Conservation (phyloP, 1,140 invertebrate species). For the Ceratitis capitata region DNA sequence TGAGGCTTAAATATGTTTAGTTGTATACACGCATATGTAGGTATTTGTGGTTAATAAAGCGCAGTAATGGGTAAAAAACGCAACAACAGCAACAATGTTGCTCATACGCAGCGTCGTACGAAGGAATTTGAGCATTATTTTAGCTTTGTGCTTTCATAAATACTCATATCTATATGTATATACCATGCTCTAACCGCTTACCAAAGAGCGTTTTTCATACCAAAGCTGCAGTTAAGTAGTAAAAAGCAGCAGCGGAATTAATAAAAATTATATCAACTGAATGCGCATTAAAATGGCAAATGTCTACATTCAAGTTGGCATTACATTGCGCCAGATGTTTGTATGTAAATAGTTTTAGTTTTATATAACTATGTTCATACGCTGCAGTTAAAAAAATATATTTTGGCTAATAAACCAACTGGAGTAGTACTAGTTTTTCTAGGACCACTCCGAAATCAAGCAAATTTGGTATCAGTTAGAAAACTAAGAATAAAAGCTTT, state of each 20-base stretch:
- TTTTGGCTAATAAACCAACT: no score
- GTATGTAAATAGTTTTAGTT: not conserved
- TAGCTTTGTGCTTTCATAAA: no score
- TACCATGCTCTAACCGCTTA: not conserved
- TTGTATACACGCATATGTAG: not conserved
- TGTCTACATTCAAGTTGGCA: not conserved
- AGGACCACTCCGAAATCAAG: no score
- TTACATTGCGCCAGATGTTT: not conserved
- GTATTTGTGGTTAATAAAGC: no score
- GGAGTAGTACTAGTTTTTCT: no score
- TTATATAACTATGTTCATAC: no score
- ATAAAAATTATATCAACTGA: not conserved
- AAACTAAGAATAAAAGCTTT: not conserved
- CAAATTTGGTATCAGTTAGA: not conserved
- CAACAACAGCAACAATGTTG: not conserved
- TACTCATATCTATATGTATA: not conserved
- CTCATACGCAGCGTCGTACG: not conserved
- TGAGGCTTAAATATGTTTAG: not conserved
- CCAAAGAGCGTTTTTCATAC: not conserved
- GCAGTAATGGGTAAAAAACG: no score
- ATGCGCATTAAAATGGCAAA: not conserved
- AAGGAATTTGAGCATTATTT: not conserved
- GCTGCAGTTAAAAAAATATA: no score
- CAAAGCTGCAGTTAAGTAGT: not conserved
- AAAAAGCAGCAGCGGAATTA: not conserved